Evolutionary conservation across 2,113 vertebrate genomes (phyloP), one percentile per base, ranked within the genome.

Genomic region (Osmerus mordax): DNA sequence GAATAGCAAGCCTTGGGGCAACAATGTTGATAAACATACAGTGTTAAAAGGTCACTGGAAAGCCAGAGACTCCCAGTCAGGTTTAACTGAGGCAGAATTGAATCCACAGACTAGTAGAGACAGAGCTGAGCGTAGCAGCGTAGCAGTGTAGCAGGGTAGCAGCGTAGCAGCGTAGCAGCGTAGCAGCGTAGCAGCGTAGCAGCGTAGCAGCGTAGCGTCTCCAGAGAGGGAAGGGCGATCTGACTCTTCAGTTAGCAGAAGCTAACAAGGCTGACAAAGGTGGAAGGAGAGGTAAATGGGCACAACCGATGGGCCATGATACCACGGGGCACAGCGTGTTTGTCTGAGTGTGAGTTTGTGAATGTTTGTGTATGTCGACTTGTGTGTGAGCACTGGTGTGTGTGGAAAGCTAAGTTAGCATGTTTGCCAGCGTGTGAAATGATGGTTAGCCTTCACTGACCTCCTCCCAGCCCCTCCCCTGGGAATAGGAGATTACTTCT

Each of bases 381-480:
- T 14, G 11, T 8, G 16, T 60, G 72, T 5, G 12, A 51, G 32
- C 79, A 69, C 72, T 74, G 69, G 78, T 71, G 47, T 28, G 19
- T 32, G 59, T 76, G 68, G 62, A 54, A 9, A n/a, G 66, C 64
- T 79, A 72, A 82, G 54, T 80, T 78, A 62, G 78, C 84, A 64
- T 74, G 76, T 78, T 28, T 74, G 80, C 83, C 80, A 77, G 71
- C 36, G 36, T 67, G 77, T 88, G 79, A 81, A 87, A 89, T 79
- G 79, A 74, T 18, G 21, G 70, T 68, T 63, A 69, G 71, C 59
- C 29, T 1, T 56, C 21, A 86, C 94, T 93, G 78, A 98, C 96
- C 95, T 97, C 95, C 86, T 98, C 96, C 96, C 96, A 98, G 54
- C 85, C 94, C 25, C 94, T 89, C 25, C 96, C 94, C 51, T 94